Conservation (phyloP, 2,797 vertebrate genomes). For the Sarcophilus harrisii region DNA sequence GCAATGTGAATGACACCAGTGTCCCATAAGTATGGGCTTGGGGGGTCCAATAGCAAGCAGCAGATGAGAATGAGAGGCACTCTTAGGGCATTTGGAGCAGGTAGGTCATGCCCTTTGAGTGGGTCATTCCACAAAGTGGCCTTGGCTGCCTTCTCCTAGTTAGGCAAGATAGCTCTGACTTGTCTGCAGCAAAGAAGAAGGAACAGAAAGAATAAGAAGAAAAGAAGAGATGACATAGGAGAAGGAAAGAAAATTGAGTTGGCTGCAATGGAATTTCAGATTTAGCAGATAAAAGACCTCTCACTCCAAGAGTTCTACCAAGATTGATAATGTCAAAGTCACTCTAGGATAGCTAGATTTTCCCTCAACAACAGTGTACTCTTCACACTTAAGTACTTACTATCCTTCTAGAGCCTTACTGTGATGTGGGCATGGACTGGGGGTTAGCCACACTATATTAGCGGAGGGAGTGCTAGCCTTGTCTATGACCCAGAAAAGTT, state of each 20-base stretch:
- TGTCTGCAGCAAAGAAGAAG: not conserved
- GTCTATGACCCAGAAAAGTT: not conserved
- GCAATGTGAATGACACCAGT: conserved; percentile 42
- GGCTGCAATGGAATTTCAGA: not conserved
- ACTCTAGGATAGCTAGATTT: not conserved
- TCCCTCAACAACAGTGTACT: not conserved
- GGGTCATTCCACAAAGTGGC: not conserved
- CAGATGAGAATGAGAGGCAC: not conserved
- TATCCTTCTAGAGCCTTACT: not conserved
- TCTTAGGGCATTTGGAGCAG: not conserved
- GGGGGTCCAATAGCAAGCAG: not conserved
- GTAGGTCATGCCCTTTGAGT: not conserved
- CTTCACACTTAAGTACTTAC: not conserved
- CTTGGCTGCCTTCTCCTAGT: conserved; percentile 6
- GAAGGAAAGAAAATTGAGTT: not conserved
- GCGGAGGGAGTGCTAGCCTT: not conserved
- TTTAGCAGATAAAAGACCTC: not conserved
- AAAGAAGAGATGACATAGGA: not conserved
- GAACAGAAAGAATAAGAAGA: conserved; percentile 14
- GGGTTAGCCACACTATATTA: not conserved
- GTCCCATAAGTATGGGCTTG: not conserved
- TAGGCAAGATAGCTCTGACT: conserved; percentile 14
- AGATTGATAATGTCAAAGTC: not conserved
- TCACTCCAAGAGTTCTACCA: not conserved
- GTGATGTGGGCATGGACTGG: not conserved